These are phyloP conservation scores for Serranochromis macrocephalus DNA, from an alignment of 2,113 vertebrate species.

Conservation along the genomic window DNA sequence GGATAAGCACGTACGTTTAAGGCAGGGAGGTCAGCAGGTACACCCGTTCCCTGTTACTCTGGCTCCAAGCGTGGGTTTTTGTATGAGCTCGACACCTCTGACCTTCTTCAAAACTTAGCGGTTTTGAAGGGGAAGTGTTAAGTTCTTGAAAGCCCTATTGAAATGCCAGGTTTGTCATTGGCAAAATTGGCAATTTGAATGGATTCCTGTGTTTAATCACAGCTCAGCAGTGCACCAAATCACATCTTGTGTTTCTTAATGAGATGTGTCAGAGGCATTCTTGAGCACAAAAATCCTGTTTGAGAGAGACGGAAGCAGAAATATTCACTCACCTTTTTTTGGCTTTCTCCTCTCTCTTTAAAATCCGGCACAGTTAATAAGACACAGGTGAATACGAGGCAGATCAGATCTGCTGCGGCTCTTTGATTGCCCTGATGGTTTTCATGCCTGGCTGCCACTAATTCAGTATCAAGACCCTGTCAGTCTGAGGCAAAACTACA, in stretches of 20 bases:
- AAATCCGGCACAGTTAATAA: neutral
- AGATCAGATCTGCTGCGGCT: neutral
- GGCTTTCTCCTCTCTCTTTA: neutral
- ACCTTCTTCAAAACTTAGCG: neutral
- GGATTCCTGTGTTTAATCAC: constrained; percentile 2
- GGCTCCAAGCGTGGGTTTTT: neutral
- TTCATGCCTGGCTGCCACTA: neutral
- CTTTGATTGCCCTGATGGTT: constrained; percentile 13
- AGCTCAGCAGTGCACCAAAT: constrained; percentile 10
- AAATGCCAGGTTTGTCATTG: neutral
- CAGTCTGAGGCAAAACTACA: neutral
- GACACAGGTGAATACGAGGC: neutral
- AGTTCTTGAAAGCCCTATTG: neutral
- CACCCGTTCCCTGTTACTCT: neutral
- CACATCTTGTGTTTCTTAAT: constrained; percentile 28
- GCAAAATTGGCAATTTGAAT: constrained; percentile 14
- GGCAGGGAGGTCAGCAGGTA: neutral
- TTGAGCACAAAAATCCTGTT: neutral
- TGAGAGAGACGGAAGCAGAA: neutral
- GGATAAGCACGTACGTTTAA: neutral
- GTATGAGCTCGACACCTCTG: neutral
- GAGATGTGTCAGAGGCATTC: constrained; percentile 23
- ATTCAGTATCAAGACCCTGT: neutral
- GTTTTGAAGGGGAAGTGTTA: neutral
- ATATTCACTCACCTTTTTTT: neutral